These are phyloP conservation scores for Cromileptes altivelis DNA, from an alignment of 2,113 vertebrate genomes.

Conservation along the genomic window DNA sequence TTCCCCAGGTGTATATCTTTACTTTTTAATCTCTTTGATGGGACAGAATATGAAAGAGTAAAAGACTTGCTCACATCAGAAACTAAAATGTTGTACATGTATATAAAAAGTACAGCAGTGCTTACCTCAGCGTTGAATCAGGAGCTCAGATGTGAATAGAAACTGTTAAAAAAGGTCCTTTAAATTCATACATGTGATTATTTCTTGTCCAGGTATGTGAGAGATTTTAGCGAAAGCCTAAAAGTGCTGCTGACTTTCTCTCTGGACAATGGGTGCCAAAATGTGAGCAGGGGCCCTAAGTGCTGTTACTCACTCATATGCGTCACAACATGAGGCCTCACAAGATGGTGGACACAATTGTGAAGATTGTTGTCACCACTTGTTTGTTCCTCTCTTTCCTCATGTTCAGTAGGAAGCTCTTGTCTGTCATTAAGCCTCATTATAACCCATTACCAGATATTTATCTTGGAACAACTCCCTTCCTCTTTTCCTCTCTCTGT, in stretches of 20 bases:
- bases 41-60: neutral
- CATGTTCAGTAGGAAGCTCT: constrained; percentile 80
- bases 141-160: constrained; percentile 5
- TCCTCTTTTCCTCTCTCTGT: constrained; percentile 76
- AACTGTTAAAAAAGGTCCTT: constrained; percentile 3
- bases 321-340: constrained; percentile 65
- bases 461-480: constrained; percentile 85
- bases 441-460: constrained; percentile 87
- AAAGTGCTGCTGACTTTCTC: constrained; percentile 35
- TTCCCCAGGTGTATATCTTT: constrained; percentile 5
- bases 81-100: neutral
- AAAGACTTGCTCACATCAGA: neutral
- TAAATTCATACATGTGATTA: neutral
- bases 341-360: constrained; percentile 65
- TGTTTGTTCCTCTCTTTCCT: constrained; percentile 82
- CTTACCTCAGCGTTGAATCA: constrained; percentile 60
- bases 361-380: constrained; percentile 75
- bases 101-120: neutral
- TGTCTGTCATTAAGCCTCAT: constrained; percentile 87
- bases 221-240: constrained; percentile 12
- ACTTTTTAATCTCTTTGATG: neutral
- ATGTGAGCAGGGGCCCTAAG: constrained; percentile 34
- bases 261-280: constrained; percentile 34
- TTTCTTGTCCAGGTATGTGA: neutral
- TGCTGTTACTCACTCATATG: constrained; percentile 53